Conservation (phyloP, 2,113 vertebrate species). For the Salminus brasiliensis region DNA sequence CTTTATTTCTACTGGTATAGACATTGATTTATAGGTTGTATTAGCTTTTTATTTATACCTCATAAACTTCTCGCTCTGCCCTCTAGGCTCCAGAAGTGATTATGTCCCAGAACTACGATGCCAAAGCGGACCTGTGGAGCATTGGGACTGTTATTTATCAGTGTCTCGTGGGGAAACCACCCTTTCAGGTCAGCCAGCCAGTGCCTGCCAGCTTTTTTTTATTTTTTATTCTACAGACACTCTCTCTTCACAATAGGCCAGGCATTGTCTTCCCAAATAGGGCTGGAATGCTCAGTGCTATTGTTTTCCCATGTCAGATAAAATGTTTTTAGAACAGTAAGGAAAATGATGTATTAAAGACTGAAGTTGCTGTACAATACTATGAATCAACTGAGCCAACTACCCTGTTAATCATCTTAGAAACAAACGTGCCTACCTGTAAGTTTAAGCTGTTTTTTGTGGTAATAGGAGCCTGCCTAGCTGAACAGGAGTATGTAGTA, state of each 20-base stretch:
- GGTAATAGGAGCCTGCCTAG: neutral
- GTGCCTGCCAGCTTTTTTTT: neutral
- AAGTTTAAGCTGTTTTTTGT: neutral
- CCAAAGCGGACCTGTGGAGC: slow-evolving; percentile 97
- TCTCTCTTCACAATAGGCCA: neutral
- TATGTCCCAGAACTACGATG: slow-evolving; percentile 98
- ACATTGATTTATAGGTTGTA: neutral
- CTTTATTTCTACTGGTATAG: neutral
- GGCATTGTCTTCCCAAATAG: neutral
- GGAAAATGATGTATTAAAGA: neutral
- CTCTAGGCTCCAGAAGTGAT: slow-evolving; percentile 95
- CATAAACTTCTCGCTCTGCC: slow-evolving; percentile 38
- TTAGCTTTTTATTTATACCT: neutral
- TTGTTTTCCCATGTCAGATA: neutral
- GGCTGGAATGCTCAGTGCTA: neutral
- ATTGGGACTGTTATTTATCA: slow-evolving; percentile 97
- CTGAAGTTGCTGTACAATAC: neutral
- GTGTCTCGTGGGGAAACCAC: slow-evolving; percentile 97
- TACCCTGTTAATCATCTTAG: neutral
- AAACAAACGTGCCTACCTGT: neutral
- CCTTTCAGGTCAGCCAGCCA: slow-evolving; percentile 86
- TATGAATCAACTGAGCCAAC: no score
- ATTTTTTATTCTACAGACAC: neutral
- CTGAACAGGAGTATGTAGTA: no score
- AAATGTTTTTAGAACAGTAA: neutral